Percentiles rank a stretch among this genome's conserved stretches.
These are phyloP conservation scores for Drosophila rubida DNA, from an alignment of 2,888 invertebrate species.

Conservation along the genomic window DNA sequence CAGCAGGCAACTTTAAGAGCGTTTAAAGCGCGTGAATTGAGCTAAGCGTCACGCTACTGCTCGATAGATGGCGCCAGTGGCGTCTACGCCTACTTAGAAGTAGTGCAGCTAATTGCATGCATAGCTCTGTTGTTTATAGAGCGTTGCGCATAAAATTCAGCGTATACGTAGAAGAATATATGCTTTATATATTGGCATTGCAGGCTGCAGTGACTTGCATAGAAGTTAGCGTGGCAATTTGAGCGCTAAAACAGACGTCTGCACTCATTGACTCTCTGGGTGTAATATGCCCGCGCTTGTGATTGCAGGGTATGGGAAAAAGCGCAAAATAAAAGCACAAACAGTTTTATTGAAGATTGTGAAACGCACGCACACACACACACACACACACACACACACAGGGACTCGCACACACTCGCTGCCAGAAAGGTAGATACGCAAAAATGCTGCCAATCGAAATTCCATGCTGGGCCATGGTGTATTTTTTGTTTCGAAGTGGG, in stretches of 20 bases:
- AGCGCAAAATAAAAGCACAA: constrained; percentile 9
- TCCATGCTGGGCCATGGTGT: constrained; percentile 35
- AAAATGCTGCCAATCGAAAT: constrained; percentile 77
- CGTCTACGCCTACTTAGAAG: accelerated
- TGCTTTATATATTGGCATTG: background rate
- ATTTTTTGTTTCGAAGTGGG: constrained; percentile 3
- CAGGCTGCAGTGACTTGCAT: too few species aligned
- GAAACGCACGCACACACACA: constrained; percentile 39
- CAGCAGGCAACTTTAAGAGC: background rate
- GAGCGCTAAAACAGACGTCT: too few species aligned
- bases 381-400: constrained; percentile 17
- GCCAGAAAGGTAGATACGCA: constrained; percentile 76
- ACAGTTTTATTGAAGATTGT: constrained; percentile 80
- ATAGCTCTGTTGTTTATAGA: too few species aligned
- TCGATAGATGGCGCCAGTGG: background rate
- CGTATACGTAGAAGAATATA: too few species aligned
- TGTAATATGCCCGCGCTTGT: background rate
- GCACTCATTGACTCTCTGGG: background rate
- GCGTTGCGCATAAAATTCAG: background rate
- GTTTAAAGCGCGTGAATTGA: background rate
- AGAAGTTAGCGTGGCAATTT: too few species aligned
- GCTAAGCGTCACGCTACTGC: background rate
- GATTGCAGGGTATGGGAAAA: constrained; percentile 8
- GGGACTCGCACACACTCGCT: constrained; percentile 18
- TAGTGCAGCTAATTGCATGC: background rate